Conservation (phyloP, 2,888 invertebrate genomes). For the Himalopsyche tibetana region DNA sequence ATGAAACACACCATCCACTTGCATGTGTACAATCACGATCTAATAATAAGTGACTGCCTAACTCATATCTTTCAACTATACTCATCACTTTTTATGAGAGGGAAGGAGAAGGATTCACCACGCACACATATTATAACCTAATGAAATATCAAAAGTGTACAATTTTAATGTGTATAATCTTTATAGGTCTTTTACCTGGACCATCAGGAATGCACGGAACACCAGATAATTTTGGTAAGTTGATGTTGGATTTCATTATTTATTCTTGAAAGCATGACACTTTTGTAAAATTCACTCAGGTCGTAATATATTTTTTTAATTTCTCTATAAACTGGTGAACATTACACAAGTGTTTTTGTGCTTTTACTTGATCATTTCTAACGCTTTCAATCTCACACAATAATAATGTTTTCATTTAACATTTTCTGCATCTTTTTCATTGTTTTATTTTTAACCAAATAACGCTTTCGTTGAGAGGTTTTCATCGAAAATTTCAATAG, state of each 20-base stretch:
- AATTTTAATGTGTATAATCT: constrained; percentile 63
- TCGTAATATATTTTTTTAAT: not conserved
- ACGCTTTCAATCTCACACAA: constrained; percentile 24
- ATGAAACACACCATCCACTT: too few species aligned
- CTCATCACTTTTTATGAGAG: too few species aligned
- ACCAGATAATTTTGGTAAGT: constrained; percentile 89
- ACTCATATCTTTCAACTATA: too few species aligned
- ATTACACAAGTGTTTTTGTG: not conserved
- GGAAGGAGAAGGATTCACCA: too few species aligned
- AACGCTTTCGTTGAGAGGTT: constrained; percentile 24
- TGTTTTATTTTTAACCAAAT: constrained; percentile 38
- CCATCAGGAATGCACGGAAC: constrained; percentile 89
- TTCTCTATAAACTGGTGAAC: not conserved
- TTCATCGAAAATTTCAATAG: not conserved
- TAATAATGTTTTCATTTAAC: constrained; percentile 38
- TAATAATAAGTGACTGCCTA: too few species aligned
- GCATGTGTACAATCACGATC: too few species aligned
- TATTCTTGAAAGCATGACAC: constrained; percentile 19
- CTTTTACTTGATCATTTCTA: constrained; percentile 17
- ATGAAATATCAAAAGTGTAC: too few species aligned
- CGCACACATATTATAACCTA: too few species aligned
- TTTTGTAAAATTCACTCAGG: not conserved
- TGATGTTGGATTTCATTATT: constrained; percentile 44
- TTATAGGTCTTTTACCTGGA: constrained; percentile 88
- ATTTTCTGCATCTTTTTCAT: constrained; percentile 36